Evolutionary conservation across 1,140 invertebrate genomes (phyloP).

Genomic region (Metopolophium dirhodum): DNA sequence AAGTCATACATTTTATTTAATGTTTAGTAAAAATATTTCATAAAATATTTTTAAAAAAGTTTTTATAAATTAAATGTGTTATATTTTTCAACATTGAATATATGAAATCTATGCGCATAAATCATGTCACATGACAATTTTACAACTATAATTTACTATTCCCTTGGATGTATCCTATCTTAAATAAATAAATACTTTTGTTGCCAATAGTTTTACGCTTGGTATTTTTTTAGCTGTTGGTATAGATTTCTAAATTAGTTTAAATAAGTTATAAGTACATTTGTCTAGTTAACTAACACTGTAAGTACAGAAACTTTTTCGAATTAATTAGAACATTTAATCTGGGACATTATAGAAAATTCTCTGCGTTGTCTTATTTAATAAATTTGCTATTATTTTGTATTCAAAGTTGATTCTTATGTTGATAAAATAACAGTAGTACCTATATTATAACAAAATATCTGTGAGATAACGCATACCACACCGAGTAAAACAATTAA

Average conservation of each 20-base stretch:
- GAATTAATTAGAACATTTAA: not conserved
- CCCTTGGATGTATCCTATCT: not conserved
- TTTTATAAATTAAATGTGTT: not conserved
- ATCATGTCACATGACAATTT: not conserved
- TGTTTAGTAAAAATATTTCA: too few species aligned
- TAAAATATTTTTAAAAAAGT: not conserved
- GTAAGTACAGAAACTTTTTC: not conserved
- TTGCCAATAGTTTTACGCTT: not conserved
- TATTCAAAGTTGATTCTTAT: not conserved
- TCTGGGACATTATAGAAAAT: not conserved
- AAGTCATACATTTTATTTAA: too few species aligned
- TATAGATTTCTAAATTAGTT: not conserved
- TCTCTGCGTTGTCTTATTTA: not conserved
- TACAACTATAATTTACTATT: not conserved
- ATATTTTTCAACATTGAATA: not conserved
- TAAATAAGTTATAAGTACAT: not conserved
- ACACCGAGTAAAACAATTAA: not conserved
- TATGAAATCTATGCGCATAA: not conserved
- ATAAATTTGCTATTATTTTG: not conserved
- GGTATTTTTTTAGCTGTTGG: accelerated
- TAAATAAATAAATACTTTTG: not conserved
- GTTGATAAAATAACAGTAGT: not conserved
- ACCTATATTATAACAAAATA: not conserved
- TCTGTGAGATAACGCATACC: not conserved
- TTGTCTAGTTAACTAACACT: not conserved